Base-by-base conservation (phyloP, 2,888 invertebrate genomes). In the Papilio gigon region DNA sequence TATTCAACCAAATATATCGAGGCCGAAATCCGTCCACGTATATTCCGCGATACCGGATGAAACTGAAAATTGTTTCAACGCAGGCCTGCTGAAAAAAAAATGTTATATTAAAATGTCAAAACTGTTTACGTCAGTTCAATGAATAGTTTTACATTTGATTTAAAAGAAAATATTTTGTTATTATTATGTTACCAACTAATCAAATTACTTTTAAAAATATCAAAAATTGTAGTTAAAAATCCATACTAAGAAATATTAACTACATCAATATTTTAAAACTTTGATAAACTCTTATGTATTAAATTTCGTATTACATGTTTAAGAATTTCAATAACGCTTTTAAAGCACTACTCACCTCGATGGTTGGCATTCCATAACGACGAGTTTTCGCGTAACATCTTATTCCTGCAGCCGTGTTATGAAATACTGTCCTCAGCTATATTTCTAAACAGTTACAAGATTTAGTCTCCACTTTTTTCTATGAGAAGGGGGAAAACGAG, bases 1-100 rank as follows among this genome's bases (percentile, higher is more conserved):
- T 87, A 87, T 88, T 86, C 84, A 86, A 76, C 76, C 81, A 79
- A 82, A 85, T 83, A 85, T 82, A 83, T 81, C 74, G 81, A 74
- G 77, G 65, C 77, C 72, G 75, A 71, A 73, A 74, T 76, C 74
- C 77, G 73, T 73, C 66, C 76, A 70, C 76, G 75, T 80, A 79
- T 78, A 78, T 79, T 79, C 74, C 71, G 71, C 73, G 72, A 73
- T 78, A 80, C 79, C 78, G 81, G 78, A 80, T 81, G 79, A 78
- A 78, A 76, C 75, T 77, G 78, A 78, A 81, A 84, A 86, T 85
- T 84, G 83, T 84, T 84, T 83, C 80, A 77, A 67, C 74, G 77
- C 75, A 77, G 75, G 74, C 68, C 72, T 72, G 70, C 71, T 70
- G 73, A 75, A 76, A 75, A 73, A 47, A 74, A 75, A 73, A 73